phyloP scores from a whole-genome alignment of 2,797 vertebrate species.

The Diplodus puntazzo region DNA sequence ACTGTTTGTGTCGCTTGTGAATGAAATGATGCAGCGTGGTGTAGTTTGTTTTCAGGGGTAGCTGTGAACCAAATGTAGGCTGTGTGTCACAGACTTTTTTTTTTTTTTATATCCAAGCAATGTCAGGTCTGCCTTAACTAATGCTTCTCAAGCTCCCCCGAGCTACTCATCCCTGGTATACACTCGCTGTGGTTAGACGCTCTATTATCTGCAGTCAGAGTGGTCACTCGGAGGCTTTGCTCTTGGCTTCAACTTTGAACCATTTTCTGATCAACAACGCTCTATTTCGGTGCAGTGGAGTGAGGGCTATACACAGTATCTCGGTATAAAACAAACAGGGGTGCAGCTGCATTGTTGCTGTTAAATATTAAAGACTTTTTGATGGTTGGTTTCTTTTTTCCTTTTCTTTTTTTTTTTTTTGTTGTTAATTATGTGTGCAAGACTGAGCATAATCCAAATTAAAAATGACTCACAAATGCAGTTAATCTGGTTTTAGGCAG shows the following conservation, averaged over 20 bases:
- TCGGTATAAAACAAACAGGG: background rate
- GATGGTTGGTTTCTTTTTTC: background rate
- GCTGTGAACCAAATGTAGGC: conserved; percentile 1
- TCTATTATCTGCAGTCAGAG: background rate
- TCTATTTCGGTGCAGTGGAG: background rate
- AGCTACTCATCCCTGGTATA: conserved; percentile 5
- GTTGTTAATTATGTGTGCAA: background rate
- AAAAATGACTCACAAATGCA: conserved; percentile 30
- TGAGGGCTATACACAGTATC: no score
- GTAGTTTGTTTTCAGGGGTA: conserved; percentile 5
- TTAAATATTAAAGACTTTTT: conserved; percentile 24
- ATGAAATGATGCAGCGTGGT: conserved; percentile 35
- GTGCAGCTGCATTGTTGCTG: background rate
- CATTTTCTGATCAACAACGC: conserved; percentile 11
- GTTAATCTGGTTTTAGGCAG: conserved; percentile 43
- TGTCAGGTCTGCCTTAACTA: conserved; percentile 32
- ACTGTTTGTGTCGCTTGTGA: conserved; percentile 22
- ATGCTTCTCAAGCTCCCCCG: conserved; percentile 11
- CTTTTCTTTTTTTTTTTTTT: background rate
- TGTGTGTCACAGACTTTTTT: background rate
- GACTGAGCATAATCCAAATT: conserved; percentile 31
- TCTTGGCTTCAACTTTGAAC: conserved; percentile 9
- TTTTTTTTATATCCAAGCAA: conserved; percentile 5
- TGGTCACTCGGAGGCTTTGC: conserved; percentile 8
- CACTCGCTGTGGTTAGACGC: background rate